Evolutionary conservation across 2,113 vertebrate species (phyloP).

Genomic region (Narcine bancroftii): DNA sequence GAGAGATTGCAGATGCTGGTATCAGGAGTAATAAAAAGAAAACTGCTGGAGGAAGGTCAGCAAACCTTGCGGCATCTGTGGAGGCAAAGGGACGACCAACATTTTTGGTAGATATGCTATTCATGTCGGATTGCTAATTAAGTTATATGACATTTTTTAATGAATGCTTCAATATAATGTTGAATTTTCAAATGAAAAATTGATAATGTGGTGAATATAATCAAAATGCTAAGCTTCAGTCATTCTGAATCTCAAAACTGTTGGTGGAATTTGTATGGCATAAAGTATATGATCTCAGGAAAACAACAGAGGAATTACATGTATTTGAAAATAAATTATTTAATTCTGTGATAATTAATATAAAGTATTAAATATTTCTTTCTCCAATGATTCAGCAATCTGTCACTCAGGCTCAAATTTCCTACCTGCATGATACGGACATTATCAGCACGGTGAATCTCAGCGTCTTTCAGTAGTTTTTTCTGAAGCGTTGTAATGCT

Average conservation of each 20-base stretch:
- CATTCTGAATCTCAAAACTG: background rate
- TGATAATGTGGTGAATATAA: background rate
- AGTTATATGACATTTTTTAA: background rate
- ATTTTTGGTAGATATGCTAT: no score
- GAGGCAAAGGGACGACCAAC: no score
- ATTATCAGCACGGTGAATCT: constrained; percentile 63
- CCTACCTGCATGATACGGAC: constrained; percentile 72
- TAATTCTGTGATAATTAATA: background rate
- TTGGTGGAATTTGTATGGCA: background rate
- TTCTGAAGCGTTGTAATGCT: constrained; percentile 66
- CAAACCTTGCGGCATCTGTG: no score
- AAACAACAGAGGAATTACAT: background rate
- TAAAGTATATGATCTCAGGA: background rate
- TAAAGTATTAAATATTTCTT: background rate
- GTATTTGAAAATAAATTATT: background rate
- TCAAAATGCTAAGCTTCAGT: background rate
- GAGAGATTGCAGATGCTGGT: no score
- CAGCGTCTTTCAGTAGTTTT: constrained; percentile 60
- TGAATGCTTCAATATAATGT: background rate
- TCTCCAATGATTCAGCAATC: background rate
- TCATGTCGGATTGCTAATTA: background rate
- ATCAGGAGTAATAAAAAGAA: no score
- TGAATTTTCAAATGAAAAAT: background rate
- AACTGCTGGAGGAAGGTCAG: no score
- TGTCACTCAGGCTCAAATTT: background rate